phyloP scores from a whole-genome alignment of 2,888 invertebrate genomes.

The Bellardia pandia region DNA sequence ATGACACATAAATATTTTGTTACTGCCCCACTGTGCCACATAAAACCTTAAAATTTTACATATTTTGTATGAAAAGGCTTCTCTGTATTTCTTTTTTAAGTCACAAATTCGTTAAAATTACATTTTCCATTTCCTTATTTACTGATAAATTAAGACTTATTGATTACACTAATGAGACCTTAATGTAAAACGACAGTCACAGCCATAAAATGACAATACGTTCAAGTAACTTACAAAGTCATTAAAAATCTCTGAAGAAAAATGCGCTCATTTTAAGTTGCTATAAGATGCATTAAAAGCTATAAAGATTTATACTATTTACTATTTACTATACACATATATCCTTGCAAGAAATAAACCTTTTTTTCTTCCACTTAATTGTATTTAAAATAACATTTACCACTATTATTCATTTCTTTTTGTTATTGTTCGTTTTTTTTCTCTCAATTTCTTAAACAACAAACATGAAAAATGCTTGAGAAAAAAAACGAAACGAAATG shows the following conservation, averaged over 20 bases:
- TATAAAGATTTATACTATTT: slow-evolving; percentile 12
- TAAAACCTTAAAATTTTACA: too few species aligned
- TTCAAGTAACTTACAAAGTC: slow-evolving; percentile 7
- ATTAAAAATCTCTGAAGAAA: slow-evolving; percentile 40
- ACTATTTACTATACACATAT: not conserved
- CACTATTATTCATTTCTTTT: slow-evolving; percentile 43
- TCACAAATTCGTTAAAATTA: too few species aligned
- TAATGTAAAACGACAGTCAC: not conserved
- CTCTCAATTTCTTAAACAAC: slow-evolving; percentile 1
- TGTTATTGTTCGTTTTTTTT: slow-evolving; percentile 31
- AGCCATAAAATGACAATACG: not conserved
- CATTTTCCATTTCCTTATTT: too few species aligned
- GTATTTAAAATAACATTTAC: slow-evolving; percentile 61
- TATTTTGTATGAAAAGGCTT: too few species aligned
- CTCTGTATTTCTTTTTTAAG: too few species aligned
- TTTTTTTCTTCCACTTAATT: slow-evolving; percentile 36
- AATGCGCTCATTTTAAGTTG: not conserved
- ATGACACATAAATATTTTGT: too few species aligned
- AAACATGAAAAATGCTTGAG: slow-evolving; percentile 38
- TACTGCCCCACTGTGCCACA: too few species aligned
- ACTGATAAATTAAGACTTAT: too few species aligned
- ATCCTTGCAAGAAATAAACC: not conserved
- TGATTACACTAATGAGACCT: not conserved
- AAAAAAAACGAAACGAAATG: not conserved
- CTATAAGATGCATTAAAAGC: slow-evolving; percentile 16